Conservation (phyloP, 2,113 vertebrate species). For the Scartelaos histophorus region DNA sequence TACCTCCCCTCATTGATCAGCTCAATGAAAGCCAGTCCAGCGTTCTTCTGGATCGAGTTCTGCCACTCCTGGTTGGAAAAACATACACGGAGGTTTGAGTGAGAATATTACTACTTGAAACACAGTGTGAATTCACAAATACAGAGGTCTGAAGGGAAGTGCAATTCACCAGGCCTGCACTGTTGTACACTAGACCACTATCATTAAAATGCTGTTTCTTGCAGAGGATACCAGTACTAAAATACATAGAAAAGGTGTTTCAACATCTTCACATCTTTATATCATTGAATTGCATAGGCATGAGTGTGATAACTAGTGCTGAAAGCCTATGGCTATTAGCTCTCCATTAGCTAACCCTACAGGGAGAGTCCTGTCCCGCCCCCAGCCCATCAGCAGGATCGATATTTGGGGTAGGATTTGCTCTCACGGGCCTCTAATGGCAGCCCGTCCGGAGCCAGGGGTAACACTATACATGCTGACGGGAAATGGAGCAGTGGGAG, state of each 20-base stretch:
- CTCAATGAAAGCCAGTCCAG: slow-evolving; percentile 97
- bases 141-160: background rate
- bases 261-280: background rate
- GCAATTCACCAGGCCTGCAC: background rate
- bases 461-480: slow-evolving; percentile 95
- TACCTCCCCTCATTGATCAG: slow-evolving; percentile 99
- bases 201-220: background rate
- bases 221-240: background rate
- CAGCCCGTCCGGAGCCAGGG: slow-evolving; percentile 87
- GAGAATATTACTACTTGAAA: background rate
- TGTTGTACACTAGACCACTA: background rate
- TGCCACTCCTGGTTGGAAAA: slow-evolving; percentile 93
- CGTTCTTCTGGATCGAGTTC: slow-evolving; percentile 99
- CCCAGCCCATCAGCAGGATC: slow-evolving; percentile 87
- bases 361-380: slow-evolving; percentile 86
- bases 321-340: slow-evolving; percentile 59
- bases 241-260: background rate
- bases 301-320: slow-evolving; percentile 43
- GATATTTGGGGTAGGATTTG: slow-evolving; percentile 94
- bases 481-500: slow-evolving; percentile 63
- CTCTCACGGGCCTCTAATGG: slow-evolving; percentile 95
- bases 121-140: background rate
- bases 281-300: slow-evolving; percentile 40
- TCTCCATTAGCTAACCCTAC: slow-evolving; percentile 71
- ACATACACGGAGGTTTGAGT: slow-evolving; percentile 20